Percentiles rank a stretch among this genome's conserved stretches.
These are phyloP conservation scores for Reticulitermes speratus DNA, from an alignment of 1,140 invertebrate species.

Conservation along the genomic window DNA sequence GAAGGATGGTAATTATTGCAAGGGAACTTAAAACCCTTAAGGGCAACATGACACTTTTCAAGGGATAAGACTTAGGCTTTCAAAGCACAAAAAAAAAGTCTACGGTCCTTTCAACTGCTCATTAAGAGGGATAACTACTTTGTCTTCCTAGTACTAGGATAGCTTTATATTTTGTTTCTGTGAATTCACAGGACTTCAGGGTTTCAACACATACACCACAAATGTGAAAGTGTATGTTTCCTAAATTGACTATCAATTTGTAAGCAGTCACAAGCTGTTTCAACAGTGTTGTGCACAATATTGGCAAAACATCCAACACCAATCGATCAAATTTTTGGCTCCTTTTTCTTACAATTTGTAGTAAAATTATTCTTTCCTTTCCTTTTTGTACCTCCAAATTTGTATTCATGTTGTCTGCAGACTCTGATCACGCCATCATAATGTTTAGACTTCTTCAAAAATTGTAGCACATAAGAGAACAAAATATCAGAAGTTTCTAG, in stretches of 20 bases:
- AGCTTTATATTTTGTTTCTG: slow-evolving; percentile 37
- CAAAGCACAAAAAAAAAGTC: too few relatives aligned
- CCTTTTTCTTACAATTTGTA: slow-evolving; percentile 36
- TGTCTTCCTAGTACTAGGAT: slow-evolving; percentile 37
- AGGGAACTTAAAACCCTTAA: too few relatives aligned
- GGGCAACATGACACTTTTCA: too few relatives aligned
- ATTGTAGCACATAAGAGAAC: slow-evolving; percentile 25
- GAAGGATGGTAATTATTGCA: too few relatives aligned
- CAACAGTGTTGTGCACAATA: slow-evolving; percentile 40
- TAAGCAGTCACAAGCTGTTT: slow-evolving; percentile 37
- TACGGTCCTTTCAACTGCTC: too few relatives aligned
- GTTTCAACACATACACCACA: slow-evolving; percentile 40
- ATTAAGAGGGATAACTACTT: slow-evolving; percentile 36
- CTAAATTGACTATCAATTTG: slow-evolving; percentile 39
- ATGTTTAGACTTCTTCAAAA: slow-evolving; percentile 34
- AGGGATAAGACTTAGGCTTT: too few relatives aligned
- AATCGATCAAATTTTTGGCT: slow-evolving; percentile 25
- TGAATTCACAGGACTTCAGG: slow-evolving; percentile 40
- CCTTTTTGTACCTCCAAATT: slow-evolving; percentile 42
- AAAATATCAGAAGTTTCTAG: slow-evolving; percentile 38
- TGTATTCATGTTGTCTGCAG: slow-evolving; percentile 42
- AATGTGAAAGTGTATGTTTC: slow-evolving; percentile 42
- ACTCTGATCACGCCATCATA: slow-evolving; percentile 39
- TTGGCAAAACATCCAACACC: slow-evolving; percentile 41
- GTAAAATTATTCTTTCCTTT: slow-evolving; percentile 29